Evolutionary conservation across 2,888 invertebrate genomes (phyloP).

Genomic region (Acanthococcus lagerstroemiae): DNA sequence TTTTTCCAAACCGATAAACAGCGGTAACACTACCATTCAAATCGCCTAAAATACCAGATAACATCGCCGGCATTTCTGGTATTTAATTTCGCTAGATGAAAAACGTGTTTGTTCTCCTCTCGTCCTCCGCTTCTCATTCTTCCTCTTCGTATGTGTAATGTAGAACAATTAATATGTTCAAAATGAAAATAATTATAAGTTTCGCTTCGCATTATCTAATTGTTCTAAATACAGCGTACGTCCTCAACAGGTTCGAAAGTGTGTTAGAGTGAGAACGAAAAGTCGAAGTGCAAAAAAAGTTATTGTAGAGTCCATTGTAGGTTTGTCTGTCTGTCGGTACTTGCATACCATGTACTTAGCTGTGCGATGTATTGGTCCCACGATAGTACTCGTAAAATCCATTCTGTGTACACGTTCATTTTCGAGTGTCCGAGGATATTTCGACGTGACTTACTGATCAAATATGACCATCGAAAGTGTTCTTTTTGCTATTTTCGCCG

Average conservation of each 20-base stretch:
- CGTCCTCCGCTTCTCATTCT: background rate
- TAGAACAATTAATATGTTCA: conserved; percentile 16
- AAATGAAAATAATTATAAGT: conserved; percentile 12
- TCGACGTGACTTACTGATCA: no score
- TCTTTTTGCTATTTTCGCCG: no score
- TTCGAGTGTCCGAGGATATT: no score
- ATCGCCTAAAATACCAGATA: background rate
- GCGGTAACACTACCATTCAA: no score
- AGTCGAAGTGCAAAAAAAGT: background rate
- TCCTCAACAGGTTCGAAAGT: background rate
- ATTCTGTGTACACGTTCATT: no score
- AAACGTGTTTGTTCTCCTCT: background rate
- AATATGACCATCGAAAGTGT: no score
- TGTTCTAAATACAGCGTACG: background rate
- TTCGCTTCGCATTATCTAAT: conserved; percentile 17
- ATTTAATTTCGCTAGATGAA: background rate
- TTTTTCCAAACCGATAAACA: no score
- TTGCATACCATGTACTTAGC: no score
- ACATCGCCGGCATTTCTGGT: background rate
- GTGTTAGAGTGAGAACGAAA: background rate
- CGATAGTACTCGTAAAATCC: no score
- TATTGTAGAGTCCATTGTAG: no score
- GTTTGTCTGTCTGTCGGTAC: no score
- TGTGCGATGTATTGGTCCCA: no score
- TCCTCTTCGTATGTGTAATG: conserved; percentile 6